These are phyloP conservation scores for Caenorhabditis brenneri DNA, from an alignment of 1,140 invertebrate genomes.

Conservation along the genomic window DNA sequence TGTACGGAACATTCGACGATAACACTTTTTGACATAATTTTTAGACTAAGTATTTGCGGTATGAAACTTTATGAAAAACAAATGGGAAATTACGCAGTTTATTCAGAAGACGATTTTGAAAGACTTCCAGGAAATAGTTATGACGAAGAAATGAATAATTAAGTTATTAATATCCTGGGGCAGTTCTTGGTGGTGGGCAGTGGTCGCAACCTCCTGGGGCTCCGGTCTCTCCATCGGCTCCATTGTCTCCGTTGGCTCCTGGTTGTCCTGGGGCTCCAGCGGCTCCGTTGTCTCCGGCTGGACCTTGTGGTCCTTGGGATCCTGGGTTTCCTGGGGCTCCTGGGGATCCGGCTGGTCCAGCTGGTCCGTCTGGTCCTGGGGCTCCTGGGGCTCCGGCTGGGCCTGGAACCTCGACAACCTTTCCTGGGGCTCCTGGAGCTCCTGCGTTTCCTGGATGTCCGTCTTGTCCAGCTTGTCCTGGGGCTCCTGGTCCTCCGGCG, in stretches of 20 bases:
- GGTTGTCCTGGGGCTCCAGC: conserved; percentile 45
- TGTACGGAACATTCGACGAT: conserved; percentile 18
- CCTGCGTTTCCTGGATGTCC: conserved; percentile 49
- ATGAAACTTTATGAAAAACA: neutral
- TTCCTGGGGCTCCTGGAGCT: conserved; percentile 50
- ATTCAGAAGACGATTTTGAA: neutral
- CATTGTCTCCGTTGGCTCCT: conserved; percentile 48
- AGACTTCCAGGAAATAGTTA: neutral
- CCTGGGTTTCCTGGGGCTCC: conserved; percentile 48
- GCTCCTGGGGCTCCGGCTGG: conserved; percentile 48
- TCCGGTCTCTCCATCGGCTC: conserved; percentile 53
- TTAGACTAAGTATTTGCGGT: too few relatives aligned
- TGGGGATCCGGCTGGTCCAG: conserved; percentile 40
- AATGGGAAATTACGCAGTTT: neutral
- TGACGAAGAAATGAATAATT: neutral
- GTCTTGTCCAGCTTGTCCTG: conserved; percentile 38
- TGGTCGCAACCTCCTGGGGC: conserved; percentile 46
- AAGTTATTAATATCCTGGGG: conserved; percentile 47
- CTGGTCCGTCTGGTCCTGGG: conserved; percentile 46
- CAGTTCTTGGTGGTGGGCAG: conserved; percentile 50
- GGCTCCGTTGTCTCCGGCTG: conserved; percentile 46
- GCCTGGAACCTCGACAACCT: conserved; percentile 24
- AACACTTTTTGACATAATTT: conserved; percentile 11
- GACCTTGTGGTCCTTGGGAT: conserved; percentile 48
- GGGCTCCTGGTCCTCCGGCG: conserved; percentile 33